Evolutionary conservation across 2,113 vertebrate species (phyloP).

Genomic region (Psittacula cyanocephala): DNA sequence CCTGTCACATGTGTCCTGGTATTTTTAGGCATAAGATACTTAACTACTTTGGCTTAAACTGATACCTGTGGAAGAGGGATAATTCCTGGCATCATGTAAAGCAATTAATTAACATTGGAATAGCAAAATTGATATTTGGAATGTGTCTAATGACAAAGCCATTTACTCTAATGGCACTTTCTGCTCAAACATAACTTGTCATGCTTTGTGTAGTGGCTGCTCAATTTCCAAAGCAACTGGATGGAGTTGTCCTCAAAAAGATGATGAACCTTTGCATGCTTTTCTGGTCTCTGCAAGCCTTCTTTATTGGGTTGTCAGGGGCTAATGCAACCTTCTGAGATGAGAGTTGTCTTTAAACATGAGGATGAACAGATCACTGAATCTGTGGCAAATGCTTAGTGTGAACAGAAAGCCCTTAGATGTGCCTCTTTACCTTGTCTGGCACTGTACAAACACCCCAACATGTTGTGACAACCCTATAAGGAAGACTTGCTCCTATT

Average conservation of each 20-base stretch:
- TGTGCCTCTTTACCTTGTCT: neutral
- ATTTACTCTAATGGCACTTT: neutral
- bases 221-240: neutral
- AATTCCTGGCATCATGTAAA: neutral
- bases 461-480: neutral
- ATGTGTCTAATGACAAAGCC: neutral
- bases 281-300: constrained; percentile 8
- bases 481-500: neutral
- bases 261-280: constrained; percentile 14
- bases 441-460: neutral
- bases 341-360: neutral
- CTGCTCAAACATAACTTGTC: neutral
- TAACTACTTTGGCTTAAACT: constrained; percentile 47
- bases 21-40: constrained; percentile 56
- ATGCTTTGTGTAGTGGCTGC: neutral
- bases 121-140: neutral
- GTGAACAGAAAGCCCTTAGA: neutral
- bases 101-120: neutral
- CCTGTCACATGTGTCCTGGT: neutral
- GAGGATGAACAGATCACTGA: neutral
- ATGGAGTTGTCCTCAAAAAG: neutral
- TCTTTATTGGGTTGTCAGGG: constrained; percentile 18
- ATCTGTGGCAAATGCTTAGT: neutral
- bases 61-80: neutral
- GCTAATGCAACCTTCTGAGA: neutral